Evolutionary conservation across 2,113 vertebrate genomes (phyloP), one percentile per base, ranked within the genome.

Genomic region (Pseudorhombus dupliciocellatus): DNA sequence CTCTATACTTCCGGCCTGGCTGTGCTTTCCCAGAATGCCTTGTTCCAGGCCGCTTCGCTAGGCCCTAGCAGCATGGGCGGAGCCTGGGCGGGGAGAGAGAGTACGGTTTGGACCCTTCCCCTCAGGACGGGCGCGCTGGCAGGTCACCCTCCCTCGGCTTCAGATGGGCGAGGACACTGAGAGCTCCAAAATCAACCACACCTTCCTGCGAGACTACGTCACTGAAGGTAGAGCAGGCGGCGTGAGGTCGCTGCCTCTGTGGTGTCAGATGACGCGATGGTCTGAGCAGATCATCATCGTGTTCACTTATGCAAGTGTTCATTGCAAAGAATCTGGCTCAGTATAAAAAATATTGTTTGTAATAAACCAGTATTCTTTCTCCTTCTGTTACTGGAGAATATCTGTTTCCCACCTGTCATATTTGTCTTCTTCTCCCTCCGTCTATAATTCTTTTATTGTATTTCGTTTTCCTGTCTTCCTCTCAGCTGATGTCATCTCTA

Each of bases 151-250:
- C 62, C 95, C 91, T 90, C 85, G 40, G 94, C 96, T 96, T 96
- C 96, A 93, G 95, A 99, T 99, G 97, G 97, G 96, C 94, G 97
- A 99, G 95, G 97, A 98, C 95, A 91, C 95, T 93, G 97, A 98
- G 95, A 92, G 95, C 88, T 90, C 94, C 88, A 97, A 97, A 93
- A 97, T 98, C 94, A 98, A 97, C 96, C 96, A 97, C 95, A 96
- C 96, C 95, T 99, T 99, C 93, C 95, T 99, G 83, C 94, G 97
- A 94, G 97, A 98, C 95, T 99, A 99, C 93, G 97, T 98, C 94
- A 99, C 97, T 66, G 97, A 98, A 97, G 97, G 97, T 98, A 96
- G 66, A 69, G 22, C 22, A 31, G 74, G 57, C 31, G 0, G 20
- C 44, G n/a, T 51, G 51, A 77, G 9, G 7, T 63, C 4, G 5